Conservation (phyloP, 2,888 invertebrate species). For the Pardosa pseudoannulata region DNA sequence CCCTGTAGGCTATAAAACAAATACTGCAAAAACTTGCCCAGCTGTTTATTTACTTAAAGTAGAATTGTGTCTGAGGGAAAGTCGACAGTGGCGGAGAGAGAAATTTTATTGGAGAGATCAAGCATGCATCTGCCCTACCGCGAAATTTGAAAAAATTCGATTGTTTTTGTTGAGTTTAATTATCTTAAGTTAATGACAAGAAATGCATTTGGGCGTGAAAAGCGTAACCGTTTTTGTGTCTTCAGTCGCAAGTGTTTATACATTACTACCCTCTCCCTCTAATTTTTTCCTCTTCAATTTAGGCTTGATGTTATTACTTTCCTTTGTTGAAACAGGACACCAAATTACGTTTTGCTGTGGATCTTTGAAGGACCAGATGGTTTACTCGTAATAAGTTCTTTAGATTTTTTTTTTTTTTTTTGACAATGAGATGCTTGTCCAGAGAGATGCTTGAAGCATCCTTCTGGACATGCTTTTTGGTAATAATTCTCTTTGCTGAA, state of each 20-base stretch:
- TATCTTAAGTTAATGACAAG: neutral
- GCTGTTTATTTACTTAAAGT: conserved; percentile 64
- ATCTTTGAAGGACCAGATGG: no score
- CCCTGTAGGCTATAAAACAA: conserved; percentile 65
- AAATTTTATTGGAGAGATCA: conserved; percentile 5
- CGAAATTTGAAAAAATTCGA: neutral
- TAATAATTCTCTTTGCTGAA: no score
- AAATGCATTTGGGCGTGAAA: neutral
- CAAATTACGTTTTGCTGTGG: neutral
- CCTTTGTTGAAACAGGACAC: neutral
- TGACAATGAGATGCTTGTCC: no score
- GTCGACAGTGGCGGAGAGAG: neutral
- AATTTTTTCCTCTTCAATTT: no score
- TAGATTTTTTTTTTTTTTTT: no score
- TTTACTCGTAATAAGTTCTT: no score
- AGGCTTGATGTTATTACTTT: no score
- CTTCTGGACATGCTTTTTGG: no score
- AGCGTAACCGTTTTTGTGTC: neutral
- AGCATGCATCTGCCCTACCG: neutral
- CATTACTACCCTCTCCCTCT: no score
- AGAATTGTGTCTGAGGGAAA: conserved; percentile 38
- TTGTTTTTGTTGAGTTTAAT: neutral
- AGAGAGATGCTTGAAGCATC: no score
- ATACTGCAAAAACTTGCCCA: conserved; percentile 61
- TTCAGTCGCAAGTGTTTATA: neutral